Conservation (phyloP, 1,140 invertebrate species). For the Riptortus pedestris region DNA sequence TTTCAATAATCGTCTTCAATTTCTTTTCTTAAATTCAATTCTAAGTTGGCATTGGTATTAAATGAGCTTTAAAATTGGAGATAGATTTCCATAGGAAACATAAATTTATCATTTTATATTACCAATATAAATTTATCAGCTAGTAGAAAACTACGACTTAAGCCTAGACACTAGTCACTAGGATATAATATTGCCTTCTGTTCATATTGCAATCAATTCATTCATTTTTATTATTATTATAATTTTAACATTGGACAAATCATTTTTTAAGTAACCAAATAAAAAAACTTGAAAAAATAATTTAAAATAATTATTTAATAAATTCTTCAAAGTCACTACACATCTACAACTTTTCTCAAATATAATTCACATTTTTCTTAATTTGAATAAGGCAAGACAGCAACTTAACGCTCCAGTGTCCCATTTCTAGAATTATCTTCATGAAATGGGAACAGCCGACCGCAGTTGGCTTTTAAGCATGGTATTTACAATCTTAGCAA, state of each 20-base stretch:
- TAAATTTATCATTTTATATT: conserved; percentile 6
- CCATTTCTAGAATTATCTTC: background rate
- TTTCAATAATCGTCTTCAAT: background rate
- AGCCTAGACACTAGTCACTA: conserved; percentile 20
- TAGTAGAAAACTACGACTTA: conserved; percentile 7
- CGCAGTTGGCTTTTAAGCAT: conserved; percentile 13
- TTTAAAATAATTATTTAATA: background rate
- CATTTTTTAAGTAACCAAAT: conserved; percentile 9
- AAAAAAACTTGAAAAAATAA: background rate
- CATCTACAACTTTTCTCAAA: conserved; percentile 14
- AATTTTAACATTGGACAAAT: conserved; percentile 14
- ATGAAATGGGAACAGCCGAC: conserved; percentile 1
- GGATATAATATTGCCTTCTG: conserved; percentile 26
- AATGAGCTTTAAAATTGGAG: conserved; percentile 24
- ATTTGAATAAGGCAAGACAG: conserved; percentile 23
- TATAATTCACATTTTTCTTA: conserved; percentile 15
- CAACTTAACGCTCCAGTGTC: conserved; percentile 17
- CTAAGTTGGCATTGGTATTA: conserved; percentile 3
- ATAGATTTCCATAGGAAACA: conserved; percentile 27
- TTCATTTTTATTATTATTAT: conserved; percentile 14
- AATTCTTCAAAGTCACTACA: conserved; percentile 8
- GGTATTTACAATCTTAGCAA: background rate
- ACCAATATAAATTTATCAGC: background rate
- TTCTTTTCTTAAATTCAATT: background rate
- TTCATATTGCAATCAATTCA: conserved; percentile 26